Evolutionary conservation across 2,888 invertebrate species (phyloP).

Genomic region (Lamellibrachia columna): DNA sequence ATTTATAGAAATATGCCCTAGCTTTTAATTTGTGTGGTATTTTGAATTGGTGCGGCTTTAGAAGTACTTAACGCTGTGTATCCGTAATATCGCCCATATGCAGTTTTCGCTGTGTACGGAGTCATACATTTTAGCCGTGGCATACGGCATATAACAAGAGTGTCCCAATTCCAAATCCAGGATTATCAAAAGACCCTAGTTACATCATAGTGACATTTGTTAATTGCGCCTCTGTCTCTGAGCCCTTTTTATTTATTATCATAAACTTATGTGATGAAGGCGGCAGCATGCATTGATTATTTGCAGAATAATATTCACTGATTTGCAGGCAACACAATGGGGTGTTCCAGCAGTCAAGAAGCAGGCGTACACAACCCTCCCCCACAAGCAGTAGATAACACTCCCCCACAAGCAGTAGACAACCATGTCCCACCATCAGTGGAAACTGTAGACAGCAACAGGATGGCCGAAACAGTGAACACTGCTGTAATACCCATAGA

Average conservation of each 20-base stretch:
- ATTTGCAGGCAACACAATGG: background rate
- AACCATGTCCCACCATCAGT: background rate
- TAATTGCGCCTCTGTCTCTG: too few species aligned
- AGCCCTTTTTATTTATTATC: too few species aligned
- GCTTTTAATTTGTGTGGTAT: background rate
- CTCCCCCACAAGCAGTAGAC: background rate
- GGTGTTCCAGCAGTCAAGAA: background rate
- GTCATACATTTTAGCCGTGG: too few species aligned
- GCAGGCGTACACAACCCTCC: background rate
- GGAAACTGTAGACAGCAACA: background rate
- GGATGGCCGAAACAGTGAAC: background rate
- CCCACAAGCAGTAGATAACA: background rate
- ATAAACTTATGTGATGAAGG: too few species aligned
- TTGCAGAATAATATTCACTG: too few species aligned
- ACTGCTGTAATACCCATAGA: background rate
- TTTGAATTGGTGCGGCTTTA: background rate
- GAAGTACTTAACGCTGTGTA: background rate
- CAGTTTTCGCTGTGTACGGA: too few species aligned
- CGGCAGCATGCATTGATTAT: too few species aligned
- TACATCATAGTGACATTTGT: too few species aligned
- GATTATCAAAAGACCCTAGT: too few species aligned
- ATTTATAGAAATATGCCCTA: background rate
- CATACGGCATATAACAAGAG: too few species aligned
- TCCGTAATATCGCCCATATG: background rate
- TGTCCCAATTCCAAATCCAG: too few species aligned